phyloP scores from a whole-genome alignment of 1,140 invertebrate species.

The Stratiolaelaps scimitus region DNA sequence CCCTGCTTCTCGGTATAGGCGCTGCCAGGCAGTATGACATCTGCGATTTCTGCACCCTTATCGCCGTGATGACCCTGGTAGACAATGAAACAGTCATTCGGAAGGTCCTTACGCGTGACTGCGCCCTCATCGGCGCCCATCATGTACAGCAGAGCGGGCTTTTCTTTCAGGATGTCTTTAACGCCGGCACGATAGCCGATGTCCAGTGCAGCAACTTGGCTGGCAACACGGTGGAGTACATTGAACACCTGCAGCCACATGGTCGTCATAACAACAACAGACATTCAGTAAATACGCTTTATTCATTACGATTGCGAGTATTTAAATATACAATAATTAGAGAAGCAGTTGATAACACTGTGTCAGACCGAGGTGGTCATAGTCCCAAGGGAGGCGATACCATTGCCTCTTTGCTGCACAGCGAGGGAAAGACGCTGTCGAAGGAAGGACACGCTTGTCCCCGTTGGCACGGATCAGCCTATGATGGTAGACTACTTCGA shows the following conservation, averaged over 20 bases:
- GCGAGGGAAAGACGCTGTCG: too few species aligned
- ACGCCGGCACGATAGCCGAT: constrained; percentile 76
- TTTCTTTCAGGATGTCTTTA: constrained; percentile 51
- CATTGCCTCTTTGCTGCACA: too few species aligned
- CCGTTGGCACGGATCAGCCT: too few species aligned
- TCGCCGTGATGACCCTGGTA: constrained; percentile 98
- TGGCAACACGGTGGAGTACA: constrained; percentile 43
- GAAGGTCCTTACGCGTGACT: constrained; percentile 61
- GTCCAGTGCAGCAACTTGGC: constrained; percentile 88
- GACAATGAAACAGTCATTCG: constrained; percentile 70
- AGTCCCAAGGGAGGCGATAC: too few species aligned
- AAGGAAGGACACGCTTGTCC: too few species aligned
- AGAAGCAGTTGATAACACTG: too few species aligned
- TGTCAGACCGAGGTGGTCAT: too few species aligned
- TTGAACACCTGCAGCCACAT: constrained; percentile 35
- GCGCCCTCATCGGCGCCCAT: constrained; percentile 80
- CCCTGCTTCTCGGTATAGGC: constrained; percentile 96
- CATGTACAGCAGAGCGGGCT: constrained; percentile 58
- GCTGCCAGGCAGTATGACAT: constrained; percentile 85
- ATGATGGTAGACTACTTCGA: too few species aligned
- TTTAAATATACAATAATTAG: constrained; percentile 9
- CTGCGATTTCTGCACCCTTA: constrained; percentile 75
- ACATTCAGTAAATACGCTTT: too few species aligned
- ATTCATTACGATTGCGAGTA: constrained; percentile 18
- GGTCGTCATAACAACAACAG: constrained; percentile 31